Conservation (phyloP, 2,113 vertebrate genomes). For the Vidua macroura region DNA sequence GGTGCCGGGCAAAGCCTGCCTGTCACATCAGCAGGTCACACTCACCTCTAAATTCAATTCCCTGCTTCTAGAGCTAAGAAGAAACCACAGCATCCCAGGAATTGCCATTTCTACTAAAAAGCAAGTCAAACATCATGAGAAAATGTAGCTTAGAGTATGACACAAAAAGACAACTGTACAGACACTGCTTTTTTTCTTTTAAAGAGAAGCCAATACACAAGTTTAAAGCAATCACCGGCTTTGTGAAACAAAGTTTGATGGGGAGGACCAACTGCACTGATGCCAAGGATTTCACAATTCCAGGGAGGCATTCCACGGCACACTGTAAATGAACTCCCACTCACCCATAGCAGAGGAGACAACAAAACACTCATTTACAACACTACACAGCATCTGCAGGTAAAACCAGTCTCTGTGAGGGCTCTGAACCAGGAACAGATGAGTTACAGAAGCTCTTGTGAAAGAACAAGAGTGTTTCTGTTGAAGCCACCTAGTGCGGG, state of each 20-base stretch:
- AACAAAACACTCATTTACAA: not conserved
- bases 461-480: not conserved
- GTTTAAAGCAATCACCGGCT: not conserved
- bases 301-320: not conserved
- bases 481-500: not conserved
- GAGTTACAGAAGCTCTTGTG: constrained; percentile 13
- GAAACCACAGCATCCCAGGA: not conserved
- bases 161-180: not conserved
- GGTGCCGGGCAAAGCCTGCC: not conserved
- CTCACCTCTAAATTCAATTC: not conserved
- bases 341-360: not conserved
- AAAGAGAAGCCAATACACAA: not conserved
- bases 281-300: not conserved
- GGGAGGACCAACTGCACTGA: not conserved
- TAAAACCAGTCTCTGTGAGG: constrained; percentile 40
- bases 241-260: not conserved
- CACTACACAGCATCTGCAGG: not conserved
- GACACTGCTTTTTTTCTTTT: not conserved
- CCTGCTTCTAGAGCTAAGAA: not conserved
- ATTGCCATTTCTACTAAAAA: not conserved
- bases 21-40: not conserved
- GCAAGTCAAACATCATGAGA: not conserved
- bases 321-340: constrained; percentile 2
- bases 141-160: not conserved
- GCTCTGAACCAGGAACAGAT: not conserved